Evolutionary conservation across 2,113 vertebrate species (phyloP), one percentile per base, ranked within the genome.

Genomic region (Hipposideros armiger): DNA sequence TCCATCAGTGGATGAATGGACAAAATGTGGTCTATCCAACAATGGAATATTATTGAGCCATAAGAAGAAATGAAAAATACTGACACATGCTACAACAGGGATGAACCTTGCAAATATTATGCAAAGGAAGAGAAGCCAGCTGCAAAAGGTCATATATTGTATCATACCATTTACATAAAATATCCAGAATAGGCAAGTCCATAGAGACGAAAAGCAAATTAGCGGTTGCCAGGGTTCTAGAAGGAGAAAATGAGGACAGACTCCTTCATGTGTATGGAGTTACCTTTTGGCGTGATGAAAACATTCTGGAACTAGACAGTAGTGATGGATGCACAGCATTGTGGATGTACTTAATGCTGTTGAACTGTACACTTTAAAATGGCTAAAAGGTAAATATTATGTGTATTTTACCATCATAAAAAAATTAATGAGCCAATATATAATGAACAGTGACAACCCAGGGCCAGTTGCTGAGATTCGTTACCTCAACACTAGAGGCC

Each of bases 391-490:
- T 54, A 86, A 56, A 36, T 80, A 40, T 32, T 70, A 64, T 15
- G 32, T 50, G 66, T 73, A 58, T 50, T 80, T 96, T 96, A 67
- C 47, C 66, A 94, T 28, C 28, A 47, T 91, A 72, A 76, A 89
- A 60, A 60, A 82, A 11, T 52, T 64, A 83, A 14, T 28, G 69
- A 92, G 11, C 30, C 36, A 28, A 20, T 40, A 24, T 24, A 22
- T 62, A 86, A 64, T 2, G 47, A 87, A 76, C 36, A 19, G 28
- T 77, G 52, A 77, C 26, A 90, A 4, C 24, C 52, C 5, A n/a
- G 42, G 32, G 30, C 20, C 64, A 6, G 16, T 28, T 62, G 7
- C 32, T 8, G 50, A 42, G 32, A 83, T 77, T 87, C 5, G 60
- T 83, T 77, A 19, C 28, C n/a, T 36, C 11, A 42, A 36, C 62